Evolutionary conservation across 2,113 vertebrate genomes (phyloP).

Genomic region (Falco punctatus): DNA sequence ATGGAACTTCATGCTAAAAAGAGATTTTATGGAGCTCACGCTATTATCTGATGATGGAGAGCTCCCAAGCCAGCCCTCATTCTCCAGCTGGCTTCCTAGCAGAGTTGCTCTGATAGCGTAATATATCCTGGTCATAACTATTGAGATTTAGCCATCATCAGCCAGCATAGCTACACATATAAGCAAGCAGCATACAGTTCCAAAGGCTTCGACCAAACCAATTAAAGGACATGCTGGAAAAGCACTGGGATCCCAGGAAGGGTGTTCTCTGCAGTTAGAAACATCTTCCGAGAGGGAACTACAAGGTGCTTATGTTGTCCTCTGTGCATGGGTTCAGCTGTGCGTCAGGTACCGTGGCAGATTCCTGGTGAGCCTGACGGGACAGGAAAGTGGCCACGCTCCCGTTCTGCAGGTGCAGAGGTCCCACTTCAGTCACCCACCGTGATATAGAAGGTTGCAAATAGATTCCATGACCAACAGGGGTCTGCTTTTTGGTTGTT

Average conservation of each 20-base stretch:
- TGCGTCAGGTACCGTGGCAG: background rate
- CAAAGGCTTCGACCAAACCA: background rate
- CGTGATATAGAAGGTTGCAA: background rate
- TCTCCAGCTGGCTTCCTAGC: slow-evolving; percentile 54
- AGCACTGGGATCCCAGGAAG: background rate
- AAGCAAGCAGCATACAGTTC: background rate
- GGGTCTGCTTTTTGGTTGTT: background rate
- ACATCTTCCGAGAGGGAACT: background rate
- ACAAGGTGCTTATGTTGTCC: background rate
- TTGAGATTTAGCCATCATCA: slow-evolving; percentile 27
- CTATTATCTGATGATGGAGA: slow-evolving; percentile 60
- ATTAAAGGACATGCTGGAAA: background rate
- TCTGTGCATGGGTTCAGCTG: background rate
- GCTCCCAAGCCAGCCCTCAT: slow-evolving; percentile 47
- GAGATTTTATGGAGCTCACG: slow-evolving; percentile 47
- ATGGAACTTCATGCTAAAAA: slow-evolving; percentile 59
- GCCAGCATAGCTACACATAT: background rate
- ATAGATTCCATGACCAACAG: background rate
- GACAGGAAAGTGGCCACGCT: background rate
- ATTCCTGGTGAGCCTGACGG: background rate
- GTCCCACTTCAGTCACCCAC: background rate
- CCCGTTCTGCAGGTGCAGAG: background rate
- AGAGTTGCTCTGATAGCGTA: slow-evolving; percentile 22
- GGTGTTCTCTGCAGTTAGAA: background rate
- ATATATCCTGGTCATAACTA: slow-evolving; percentile 36